Percentiles rank a stretch among this genome's conserved stretches.
Evolutionary conservation across 1,140 invertebrate genomes (phyloP).

Genomic region (Pollicipes pollicipes): DNA sequence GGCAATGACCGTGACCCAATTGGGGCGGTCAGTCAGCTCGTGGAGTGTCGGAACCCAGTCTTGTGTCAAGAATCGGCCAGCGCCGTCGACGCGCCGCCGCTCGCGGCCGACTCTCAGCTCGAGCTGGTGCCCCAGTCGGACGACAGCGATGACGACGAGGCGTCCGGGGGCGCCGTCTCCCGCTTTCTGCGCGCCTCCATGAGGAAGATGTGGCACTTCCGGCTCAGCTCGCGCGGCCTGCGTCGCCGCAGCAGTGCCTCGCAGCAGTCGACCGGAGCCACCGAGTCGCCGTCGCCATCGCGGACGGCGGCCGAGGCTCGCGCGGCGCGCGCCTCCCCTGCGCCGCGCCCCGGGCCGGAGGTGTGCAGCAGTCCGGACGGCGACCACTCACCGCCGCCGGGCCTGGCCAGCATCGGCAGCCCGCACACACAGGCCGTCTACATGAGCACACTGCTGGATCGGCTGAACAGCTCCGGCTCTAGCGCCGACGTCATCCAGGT

Average conservation of each 20-base stretch:
- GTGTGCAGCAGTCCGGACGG: neutral
- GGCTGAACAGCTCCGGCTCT: neutral
- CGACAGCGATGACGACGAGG: neutral
- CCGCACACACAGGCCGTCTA: neutral
- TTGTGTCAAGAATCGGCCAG: neutral
- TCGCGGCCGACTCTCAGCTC: neutral
- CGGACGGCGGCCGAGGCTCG: neutral
- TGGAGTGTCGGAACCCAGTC: neutral
- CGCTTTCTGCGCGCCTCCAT: slow-evolving; percentile 6
- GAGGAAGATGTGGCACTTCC: slow-evolving; percentile 4
- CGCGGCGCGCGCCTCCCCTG: too few species aligned
- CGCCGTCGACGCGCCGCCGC: too few species aligned
- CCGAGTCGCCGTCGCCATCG: neutral
- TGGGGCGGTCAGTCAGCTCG: neutral
- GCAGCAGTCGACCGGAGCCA: neutral
- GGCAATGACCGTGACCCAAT: neutral
- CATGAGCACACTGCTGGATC: neutral
- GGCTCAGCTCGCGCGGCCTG: neutral
- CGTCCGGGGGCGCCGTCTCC: slow-evolving; percentile 33
- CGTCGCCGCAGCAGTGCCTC: slow-evolving; percentile 3
- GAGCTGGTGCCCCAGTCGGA: neutral
- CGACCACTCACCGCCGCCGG: neutral
- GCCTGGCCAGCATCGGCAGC: too few species aligned
- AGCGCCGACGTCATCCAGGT: neutral
- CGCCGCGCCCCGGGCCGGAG: too few species aligned